Base-by-base conservation (phyloP, 2,113 vertebrate species). In the Megalops atlanticus region DNA sequence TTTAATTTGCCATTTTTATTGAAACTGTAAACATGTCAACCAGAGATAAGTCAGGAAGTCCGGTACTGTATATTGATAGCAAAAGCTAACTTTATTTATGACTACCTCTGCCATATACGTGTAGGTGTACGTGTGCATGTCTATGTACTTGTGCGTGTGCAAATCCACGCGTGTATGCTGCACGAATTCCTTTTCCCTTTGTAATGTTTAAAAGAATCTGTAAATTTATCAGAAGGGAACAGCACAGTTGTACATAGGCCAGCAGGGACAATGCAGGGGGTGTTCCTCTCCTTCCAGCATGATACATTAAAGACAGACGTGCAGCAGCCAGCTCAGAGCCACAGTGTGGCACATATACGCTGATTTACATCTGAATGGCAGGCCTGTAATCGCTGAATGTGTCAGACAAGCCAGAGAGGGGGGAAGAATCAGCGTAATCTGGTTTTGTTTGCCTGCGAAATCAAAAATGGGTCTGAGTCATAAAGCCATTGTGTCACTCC, bases 301-400 rank as follows among this genome's bases (percentile, higher is more conserved):
- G 76, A 3, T 31, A 78, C 78, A 11, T 1, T 58, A 68, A 82
- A 84, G 83, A 84, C 80, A 15, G 86, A 85, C 84, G 84, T 83
- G 6, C 38, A 49, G 76, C 47, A 85, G 86, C 88, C 74, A 84
- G 84, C 87, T 86, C 85, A 24, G 82, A 86, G 38, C 83, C 21
- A 11, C 83, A 82, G 74, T 82, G 79, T 77, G 80, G 72, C 83
- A 38, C 85, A 71, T 82, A 83, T 84, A 74, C 82, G 83, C 81
- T 90, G 88, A 95, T 95, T 95, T 93, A 91, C 93, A 95, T 94
- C 88, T 95, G 92, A 94, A 95, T 92, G 91, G 89, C 89, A 89
- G 80, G 78, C 76, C 92, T 81, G 89, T 92, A 93, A 94, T 93
- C 92, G 90, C 87, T 89, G 89, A 87, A 93, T 91, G 89, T 93